Percentiles rank a stretch among this genome's conserved stretches.
phyloP scores from a whole-genome alignment of 2,888 invertebrate species.

The Glaucopsyche alexis region DNA sequence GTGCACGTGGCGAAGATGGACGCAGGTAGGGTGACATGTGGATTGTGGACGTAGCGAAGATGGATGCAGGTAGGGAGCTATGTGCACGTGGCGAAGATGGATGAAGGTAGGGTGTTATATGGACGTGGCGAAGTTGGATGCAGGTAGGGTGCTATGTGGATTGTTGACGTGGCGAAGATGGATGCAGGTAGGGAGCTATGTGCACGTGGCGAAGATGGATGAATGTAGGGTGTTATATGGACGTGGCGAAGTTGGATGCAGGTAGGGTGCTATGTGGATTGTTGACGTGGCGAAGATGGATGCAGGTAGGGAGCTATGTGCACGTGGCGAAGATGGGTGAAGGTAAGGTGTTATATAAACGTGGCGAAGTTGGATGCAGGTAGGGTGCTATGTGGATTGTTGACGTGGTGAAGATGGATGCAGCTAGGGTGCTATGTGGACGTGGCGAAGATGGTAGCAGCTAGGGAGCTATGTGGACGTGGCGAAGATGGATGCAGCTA shows the following conservation, averaged over 20 bases:
- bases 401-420: too few species aligned
- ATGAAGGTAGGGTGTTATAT: slow-evolving; percentile 90
- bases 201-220: slow-evolving; percentile 79
- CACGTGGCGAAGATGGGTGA: too few species aligned
- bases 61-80: too few species aligned
- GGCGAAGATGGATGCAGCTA: too few species aligned
- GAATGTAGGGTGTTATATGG: slow-evolving; percentile 52
- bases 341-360: slow-evolving; percentile 87
- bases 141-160: slow-evolving; percentile 55
- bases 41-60: too few species aligned
- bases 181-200: slow-evolving; percentile 90
- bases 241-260: too few species aligned
- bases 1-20: slow-evolving; percentile 80
- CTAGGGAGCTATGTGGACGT: slow-evolving; percentile 52
- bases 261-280: slow-evolving; percentile 89
- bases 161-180: too few species aligned
- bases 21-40: slow-evolving; percentile 54
- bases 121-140: slow-evolving; percentile 77
- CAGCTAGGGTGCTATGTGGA: slow-evolving; percentile 88
- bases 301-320: slow-evolving; percentile 53
- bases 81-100: too few species aligned
- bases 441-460: slow-evolving; percentile 75
- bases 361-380: slow-evolving; percentile 77
- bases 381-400: slow-evolving; percentile 41
- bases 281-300: slow-evolving; percentile 79